A percentile compares a stretch with the other conserved stretches of the same genome.
Evolutionary conservation across 2,797 vertebrate species (phyloP).

Genomic region (Petrocephalus sullivani): DNA sequence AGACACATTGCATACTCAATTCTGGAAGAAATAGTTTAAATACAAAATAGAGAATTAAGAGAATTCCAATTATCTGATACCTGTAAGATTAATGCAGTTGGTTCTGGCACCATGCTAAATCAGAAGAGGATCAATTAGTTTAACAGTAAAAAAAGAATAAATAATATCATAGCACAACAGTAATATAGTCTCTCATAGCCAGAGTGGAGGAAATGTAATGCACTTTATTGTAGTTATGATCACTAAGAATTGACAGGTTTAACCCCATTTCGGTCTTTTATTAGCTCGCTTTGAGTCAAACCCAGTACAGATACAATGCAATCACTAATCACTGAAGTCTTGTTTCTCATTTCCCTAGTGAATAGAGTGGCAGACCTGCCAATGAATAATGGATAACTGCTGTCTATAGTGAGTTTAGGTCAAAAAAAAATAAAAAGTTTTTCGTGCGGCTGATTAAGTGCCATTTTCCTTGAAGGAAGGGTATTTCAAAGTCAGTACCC

Average conservation of each 20-base stretch:
- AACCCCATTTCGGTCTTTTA: neutral
- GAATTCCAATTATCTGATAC: neutral
- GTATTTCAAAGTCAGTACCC: conserved; percentile 48
- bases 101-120: neutral
- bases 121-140: neutral
- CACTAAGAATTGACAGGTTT: neutral
- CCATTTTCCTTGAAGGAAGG: conserved; percentile 54
- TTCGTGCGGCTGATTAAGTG: conserved; percentile 42
- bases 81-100: neutral
- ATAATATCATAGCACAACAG: neutral
- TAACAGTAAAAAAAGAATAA: neutral
- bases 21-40: neutral
- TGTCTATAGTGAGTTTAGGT: neutral
- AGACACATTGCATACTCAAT: neutral
- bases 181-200: neutral
- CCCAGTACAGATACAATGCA: neutral
- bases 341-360: neutral
- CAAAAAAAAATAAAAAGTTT: neutral
- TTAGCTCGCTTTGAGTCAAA: neutral
- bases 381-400: neutral
- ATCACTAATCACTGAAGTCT: neutral
- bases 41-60: neutral
- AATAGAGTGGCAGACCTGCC: neutral
- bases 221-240: neutral
- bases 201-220: neutral